Evolutionary conservation across 2,797 vertebrate genomes (phyloP), one percentile per base, ranked within the genome.

Genomic region (Delichon dasypus): DNA sequence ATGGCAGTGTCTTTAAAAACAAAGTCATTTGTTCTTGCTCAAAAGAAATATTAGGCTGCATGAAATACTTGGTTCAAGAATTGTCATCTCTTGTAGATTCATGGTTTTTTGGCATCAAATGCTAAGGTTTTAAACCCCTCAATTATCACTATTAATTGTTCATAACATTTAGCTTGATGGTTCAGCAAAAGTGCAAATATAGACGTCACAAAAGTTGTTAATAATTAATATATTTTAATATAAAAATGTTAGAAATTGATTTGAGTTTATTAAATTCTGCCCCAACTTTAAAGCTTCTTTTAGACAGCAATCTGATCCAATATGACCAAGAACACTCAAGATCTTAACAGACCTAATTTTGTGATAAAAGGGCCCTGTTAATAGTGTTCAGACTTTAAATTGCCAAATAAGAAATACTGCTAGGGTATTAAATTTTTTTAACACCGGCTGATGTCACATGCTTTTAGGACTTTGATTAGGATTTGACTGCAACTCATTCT

Each of bases 261-360:
- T 88, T 50, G 64, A 84, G 89, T 93, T 93, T 92, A 88, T 93
- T 96, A 78, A 88, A 88, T 76, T 84, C 12, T 89, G 16, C 26
- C 42, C 15, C 17, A 36, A 58, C 42, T 88, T 72, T 77, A 91
- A 83, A 88, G n/a, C 15, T 80, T 40, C 23, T 90, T 93, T 90
- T 81, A 89, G 32, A 30, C n/a, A 91, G n/a, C 10, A 45, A 30
- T 81, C 44, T 66, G 51, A 70, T 88, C 36, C 54, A 84, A 48
- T 76, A 53, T 47, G 70, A 86, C 8, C 57, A 95, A 77, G 65
- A 72, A 48, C 2, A 5, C 16, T 57, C 26, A 72, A 20, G 20
- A n/a, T 91, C 34, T 83, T 88, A 85, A 88, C 20, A 88, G 50
- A 61, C 10, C 10, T 62, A 58, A 48, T 85, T 88, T 80, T 12